Percentiles rank a stretch among this genome's conserved stretches.
Evolutionary conservation across 2,888 invertebrate species (phyloP).

Genomic region (Dynastes maya): DNA sequence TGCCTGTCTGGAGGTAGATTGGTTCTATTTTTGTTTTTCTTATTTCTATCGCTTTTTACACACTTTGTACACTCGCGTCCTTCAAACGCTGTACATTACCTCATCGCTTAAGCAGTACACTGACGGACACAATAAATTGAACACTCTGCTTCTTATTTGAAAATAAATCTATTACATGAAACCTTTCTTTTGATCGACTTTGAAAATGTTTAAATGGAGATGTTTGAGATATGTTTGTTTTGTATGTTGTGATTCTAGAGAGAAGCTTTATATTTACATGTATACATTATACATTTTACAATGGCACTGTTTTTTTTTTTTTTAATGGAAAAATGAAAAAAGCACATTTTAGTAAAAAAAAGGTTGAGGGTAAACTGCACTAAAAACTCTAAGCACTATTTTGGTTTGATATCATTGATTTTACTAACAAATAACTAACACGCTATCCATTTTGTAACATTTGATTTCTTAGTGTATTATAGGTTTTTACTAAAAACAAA

Average conservation of each 20-base stretch:
- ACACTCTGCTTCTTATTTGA: slow-evolving; percentile 4
- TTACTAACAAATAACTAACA: slow-evolving; percentile 22
- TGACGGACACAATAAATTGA: not conserved
- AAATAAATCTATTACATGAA: slow-evolving; percentile 1
- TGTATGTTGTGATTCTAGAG: slow-evolving; percentile 46
- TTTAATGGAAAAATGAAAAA: slow-evolving; percentile 17
- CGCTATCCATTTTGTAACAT: not conserved
- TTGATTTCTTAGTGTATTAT: too few relatives aligned
- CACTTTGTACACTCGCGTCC: slow-evolving; percentile 16
- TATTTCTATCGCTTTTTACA: not conserved
- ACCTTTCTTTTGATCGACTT: not conserved
- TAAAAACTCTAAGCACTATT: slow-evolving; percentile 27
- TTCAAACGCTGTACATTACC: slow-evolving; percentile 46
- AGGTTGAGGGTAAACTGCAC: slow-evolving; percentile 38
- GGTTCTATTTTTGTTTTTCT: not conserved
- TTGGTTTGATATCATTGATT: not conserved
- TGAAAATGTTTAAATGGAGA: slow-evolving; percentile 12
- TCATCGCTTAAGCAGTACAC: slow-evolving; percentile 35
- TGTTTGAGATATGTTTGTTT: slow-evolving; percentile 29
- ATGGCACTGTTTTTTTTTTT: too few relatives aligned
- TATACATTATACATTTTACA: too few relatives aligned
- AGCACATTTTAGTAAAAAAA: slow-evolving; percentile 38
- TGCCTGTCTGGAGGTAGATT: too few relatives aligned
- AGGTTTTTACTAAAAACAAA: not conserved
- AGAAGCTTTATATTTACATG: slow-evolving; percentile 32